Conservation (phyloP, 2,888 invertebrate genomes). For the Calameuta pallipes region DNA sequence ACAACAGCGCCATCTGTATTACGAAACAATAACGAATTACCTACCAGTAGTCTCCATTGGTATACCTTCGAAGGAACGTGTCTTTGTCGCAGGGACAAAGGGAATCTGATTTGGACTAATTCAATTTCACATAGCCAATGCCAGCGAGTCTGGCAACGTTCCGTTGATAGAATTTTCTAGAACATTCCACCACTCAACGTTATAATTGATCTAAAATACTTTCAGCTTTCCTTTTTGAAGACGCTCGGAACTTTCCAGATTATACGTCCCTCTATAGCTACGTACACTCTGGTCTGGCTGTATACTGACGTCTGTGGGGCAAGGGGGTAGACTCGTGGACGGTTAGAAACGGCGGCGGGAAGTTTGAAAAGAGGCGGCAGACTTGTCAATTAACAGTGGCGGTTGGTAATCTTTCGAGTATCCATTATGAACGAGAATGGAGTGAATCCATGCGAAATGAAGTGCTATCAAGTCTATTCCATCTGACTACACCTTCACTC, state of each 20-base stretch:
- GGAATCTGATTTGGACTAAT: not conserved
- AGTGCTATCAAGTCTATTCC: slow-evolving; percentile 46
- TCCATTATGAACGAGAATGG: slow-evolving; percentile 50
- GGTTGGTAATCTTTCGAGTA: slow-evolving; percentile 59
- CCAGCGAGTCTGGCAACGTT: not conserved
- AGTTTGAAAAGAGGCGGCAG: slow-evolving; percentile 34
- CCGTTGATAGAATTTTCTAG: not conserved
- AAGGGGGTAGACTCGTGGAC: not conserved
- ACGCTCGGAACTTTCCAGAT: not conserved
- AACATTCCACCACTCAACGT: not conserved
- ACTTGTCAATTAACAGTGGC: slow-evolving; percentile 56
- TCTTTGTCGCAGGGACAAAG: not conserved
- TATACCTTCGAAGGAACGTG: not conserved
- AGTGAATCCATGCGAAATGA: slow-evolving; percentile 44
- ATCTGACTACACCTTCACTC: slow-evolving; percentile 40
- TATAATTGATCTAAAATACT: not conserved
- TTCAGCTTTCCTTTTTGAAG: not conserved
- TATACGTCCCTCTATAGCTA: not conserved
- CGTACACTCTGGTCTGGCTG: not conserved
- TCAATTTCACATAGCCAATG: not conserved
- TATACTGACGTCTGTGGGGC: not conserved
- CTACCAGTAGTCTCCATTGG: not conserved
- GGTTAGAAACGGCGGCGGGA: not conserved
- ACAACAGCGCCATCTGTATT: not conserved
- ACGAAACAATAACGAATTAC: not conserved